Evolutionary conservation across 92 coral and sea anemone genomes (phyloP), one percentile per base, ranked within the genome.

Genomic region (Nematostella vectensis): DNA sequence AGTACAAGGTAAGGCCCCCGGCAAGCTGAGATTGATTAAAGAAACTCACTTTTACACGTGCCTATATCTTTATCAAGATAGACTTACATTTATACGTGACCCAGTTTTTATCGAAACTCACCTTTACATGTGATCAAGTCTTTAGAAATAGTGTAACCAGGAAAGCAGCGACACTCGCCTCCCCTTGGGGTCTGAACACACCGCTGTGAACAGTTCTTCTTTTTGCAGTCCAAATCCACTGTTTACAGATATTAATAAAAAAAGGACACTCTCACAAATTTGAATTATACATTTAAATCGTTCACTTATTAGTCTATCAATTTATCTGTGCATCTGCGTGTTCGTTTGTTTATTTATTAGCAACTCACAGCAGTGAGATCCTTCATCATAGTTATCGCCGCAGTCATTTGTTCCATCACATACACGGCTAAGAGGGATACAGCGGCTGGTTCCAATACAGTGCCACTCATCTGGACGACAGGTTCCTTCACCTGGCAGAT

Each of bases 301-400:
- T n/a, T n/a, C n/a, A n/a, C n/a, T n/a, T n/a, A n/a, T n/a, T n/a
- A n/a, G n/a, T n/a, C n/a, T n/a, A n/a, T n/a, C n/a, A n/a, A n/a
- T n/a, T n/a, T n/a, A n/a, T n/a, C n/a, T n/a, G n/a, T n/a, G n/a
- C n/a, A n/a, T n/a, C n/a, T n/a, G n/a, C n/a, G n/a, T n/a, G n/a
- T n/a, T n/a, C n/a, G n/a, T n/a, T n/a, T n/a, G n/a, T n/a, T n/a
- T n/a, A n/a, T n/a, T n/a, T n/a, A n/a, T n/a, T n/a, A n/a, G n/a
- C n/a, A 9, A 78, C 96, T 80, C 63, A 89, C 96, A 26, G 47
- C 98, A 91, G 25, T 87, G 88, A 18, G 83, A 52, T 11, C 83
- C 89, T 49, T 91, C 98, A 25, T 91, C 98, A 8, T 95, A 91
- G 54, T 86, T 66, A 31, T 91, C 98, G 2, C 86, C 87, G 58